phyloP scores from a whole-genome alignment of 2,113 vertebrate genomes.

The Calidris pugnax region DNA sequence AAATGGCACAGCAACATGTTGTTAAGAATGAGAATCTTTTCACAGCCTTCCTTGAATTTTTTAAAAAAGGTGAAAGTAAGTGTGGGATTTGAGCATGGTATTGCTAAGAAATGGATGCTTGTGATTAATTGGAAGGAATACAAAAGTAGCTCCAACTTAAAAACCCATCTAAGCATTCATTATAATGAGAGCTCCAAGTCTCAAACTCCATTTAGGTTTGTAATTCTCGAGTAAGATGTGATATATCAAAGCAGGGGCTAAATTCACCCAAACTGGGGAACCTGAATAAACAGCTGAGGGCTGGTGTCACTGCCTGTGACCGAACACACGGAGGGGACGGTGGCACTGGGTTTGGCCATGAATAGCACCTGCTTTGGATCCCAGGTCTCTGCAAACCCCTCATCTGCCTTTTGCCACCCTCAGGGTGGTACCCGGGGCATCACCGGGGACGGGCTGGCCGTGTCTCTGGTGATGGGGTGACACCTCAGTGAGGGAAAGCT shows the following conservation, averaged over 20 bases:
- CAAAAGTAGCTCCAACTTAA: not conserved
- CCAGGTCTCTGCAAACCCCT: not conserved
- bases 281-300: not conserved
- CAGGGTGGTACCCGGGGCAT: rapidly evolving
- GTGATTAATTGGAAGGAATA: not conserved
- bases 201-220: not conserved
- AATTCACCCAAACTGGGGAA: not conserved
- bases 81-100: not conserved
- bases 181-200: not conserved
- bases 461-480: rapidly evolving
- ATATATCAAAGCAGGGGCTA: not conserved
- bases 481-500: not conserved
- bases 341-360: rapidly evolving
- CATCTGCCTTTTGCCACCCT: not conserved
- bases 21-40: not conserved
- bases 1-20: not conserved
- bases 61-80: not conserved
- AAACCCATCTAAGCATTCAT: not conserved
- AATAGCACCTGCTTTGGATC: not conserved
- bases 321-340: rapidly evolving
- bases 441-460: not conserved
- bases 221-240: not conserved
- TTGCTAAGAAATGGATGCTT: not conserved
- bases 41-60: not conserved
- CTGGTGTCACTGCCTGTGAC: rapidly evolving